Base-by-base conservation (phyloP, 2,888 invertebrate species). In the Pemphredon lugubris region DNA sequence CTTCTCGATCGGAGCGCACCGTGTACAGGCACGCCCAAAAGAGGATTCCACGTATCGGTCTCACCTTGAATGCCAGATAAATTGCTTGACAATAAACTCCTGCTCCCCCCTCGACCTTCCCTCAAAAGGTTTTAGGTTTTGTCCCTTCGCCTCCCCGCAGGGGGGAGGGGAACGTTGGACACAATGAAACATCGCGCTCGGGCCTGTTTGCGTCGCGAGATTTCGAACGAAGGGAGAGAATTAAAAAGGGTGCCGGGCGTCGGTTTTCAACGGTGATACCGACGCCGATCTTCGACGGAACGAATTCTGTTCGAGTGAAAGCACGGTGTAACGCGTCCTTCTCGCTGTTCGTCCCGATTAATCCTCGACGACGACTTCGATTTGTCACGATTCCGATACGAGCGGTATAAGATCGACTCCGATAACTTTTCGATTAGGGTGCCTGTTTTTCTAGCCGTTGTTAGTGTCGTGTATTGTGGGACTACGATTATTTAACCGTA, bases 81-180 rank as follows among this genome's bases (percentile, higher is more conserved):
- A 79, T 79, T 79, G 75, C 55, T 55, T 18, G 72, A 79, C 79
- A 77, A 79, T 79, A 72, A 67, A 61, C 51, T 47, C n/a, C n/a
- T 40, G 44, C 50, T 21, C 26, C 20, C 57, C 16, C 23, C 30
- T 14, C 14, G 23, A 6, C 9, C 6, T 14, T 34, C 20, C 34
- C 53, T 37, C 30, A 5, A 11, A 14, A 48, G 30, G 34, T 60
- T 70, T 60, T 54, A 54, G 47, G 51, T 53, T 21, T 32, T 18
- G 26, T 30, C n/a, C 26, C 26, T 11, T 40, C 47, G 60, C 48
- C 68, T 61, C 70, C 54, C 32, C 59, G 47, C 39, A 13, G 58
- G 16, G 58, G 23, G 51, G 14, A 65, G 65, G 69, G 47, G 21
- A 42, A 18, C 16, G 11, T 30, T 9, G 1, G 39, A 23, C 21